phyloP scores from a whole-genome alignment of 2,113 vertebrate genomes.

The Hemicordylus capensis region DNA sequence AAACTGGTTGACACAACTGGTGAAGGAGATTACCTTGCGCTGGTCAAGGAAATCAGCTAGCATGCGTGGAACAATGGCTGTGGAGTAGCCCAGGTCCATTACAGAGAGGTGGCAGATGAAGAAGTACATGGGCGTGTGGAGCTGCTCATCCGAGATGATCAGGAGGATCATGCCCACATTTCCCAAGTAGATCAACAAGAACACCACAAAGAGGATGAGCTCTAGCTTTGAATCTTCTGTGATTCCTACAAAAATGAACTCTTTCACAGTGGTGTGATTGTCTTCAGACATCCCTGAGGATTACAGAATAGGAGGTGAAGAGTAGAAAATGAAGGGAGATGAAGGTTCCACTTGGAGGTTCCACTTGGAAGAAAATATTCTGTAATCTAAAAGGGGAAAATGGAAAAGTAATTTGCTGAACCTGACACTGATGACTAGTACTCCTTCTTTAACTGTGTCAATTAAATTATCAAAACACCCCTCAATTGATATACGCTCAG shows the following conservation, averaged over 20 bases:
- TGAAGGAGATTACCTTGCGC: constrained; percentile 39
- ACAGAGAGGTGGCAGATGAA: constrained; percentile 52
- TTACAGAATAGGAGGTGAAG: too few relatives aligned
- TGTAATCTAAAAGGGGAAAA: not conserved
- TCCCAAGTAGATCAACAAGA: not conserved
- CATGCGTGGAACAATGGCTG: constrained; percentile 58
- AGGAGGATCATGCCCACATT: not conserved
- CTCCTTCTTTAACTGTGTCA: too few relatives aligned
- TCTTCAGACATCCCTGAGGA: constrained; percentile 19
- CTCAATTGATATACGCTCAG: not conserved
- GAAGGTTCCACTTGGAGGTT: not conserved
- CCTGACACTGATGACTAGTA: not conserved
- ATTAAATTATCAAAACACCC: not conserved
- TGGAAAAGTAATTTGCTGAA: not conserved
- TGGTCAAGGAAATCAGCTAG: constrained; percentile 39
- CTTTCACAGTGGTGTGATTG: constrained; percentile 2
- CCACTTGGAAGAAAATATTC: too few relatives aligned
- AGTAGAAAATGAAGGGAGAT: not conserved
- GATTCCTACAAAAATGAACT: constrained; percentile 52
- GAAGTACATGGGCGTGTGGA: constrained; percentile 50
- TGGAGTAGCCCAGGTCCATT: constrained; percentile 55
- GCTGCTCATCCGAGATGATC: not conserved
- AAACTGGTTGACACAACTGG: constrained; percentile 54
- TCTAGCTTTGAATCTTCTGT: constrained; percentile 29
- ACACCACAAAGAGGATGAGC: constrained; percentile 14